Base-by-base conservation (phyloP, 2,888 invertebrate genomes). In the Andrena marginata region DNA sequence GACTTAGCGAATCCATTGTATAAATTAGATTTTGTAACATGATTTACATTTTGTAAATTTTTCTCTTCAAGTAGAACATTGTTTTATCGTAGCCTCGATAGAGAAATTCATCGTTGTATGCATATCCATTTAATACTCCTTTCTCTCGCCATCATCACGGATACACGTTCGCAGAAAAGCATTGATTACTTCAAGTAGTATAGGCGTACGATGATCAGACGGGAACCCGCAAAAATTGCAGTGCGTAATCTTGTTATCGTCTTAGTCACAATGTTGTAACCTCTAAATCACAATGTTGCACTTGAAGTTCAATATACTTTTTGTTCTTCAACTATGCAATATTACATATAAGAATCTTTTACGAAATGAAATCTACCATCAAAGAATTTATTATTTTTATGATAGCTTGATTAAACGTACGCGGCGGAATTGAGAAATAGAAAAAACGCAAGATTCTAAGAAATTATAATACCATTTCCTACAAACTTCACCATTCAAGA, bases 101-200 rank as follows among this genome's bases (percentile, higher is more conserved):
- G 42, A 42, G 42, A 42, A 42, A 42, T 42, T 16, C 42, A 16
- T 16, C 42, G 20, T 2, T 20, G 7, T 20, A 7, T 64, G n/a
- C n/a, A n/a, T n/a, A 26, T 29, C 26, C 8, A 3, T 29, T 26
- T 20, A 10, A 7, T 35, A 23, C 7, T 42, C 6, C 10, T 10
- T 26, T 23, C 13, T 49, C 16, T 10, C 10, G 6, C 35, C n/a
- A 6, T 49, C 10, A 1, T 33, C 35, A 6, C 10, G 48, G 16
- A 48, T 42, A 56, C 23, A 10, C 20, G 62, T 63, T 4, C 1
- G 3, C 5, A 23, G 35, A 16, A 13, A 51, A 77, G 56, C 31
- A 35, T 81, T 35, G 42, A 73, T 54, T 51, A n/a, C 13, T 59
- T 51, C 49, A 77, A 77, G 82, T 83, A 71, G 77, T 63, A 70